Percentiles rank a stretch among this genome's conserved stretches.
phyloP scores from a whole-genome alignment of 2,113 vertebrate species.

The Abramis brama region DNA sequence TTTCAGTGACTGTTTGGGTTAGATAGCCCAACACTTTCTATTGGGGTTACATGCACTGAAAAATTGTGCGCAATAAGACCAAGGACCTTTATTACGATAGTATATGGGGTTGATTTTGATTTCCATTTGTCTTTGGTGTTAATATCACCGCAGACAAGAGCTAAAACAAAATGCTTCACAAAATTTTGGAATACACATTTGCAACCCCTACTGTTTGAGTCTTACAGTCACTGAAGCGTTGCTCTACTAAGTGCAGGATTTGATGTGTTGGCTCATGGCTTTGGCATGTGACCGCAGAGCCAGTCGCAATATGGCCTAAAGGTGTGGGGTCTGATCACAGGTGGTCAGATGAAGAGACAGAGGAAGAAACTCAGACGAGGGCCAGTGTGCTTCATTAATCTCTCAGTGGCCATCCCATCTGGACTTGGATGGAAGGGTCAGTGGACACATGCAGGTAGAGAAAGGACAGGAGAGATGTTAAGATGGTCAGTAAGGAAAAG shows the following conservation, averaged over 20 bases:
- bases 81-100: not conserved
- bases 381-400: slow-evolving; percentile 56
- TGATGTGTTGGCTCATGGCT: not conserved
- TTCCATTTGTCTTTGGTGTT: not conserved
- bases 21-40: not conserved
- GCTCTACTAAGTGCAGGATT: not conserved
- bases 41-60: not conserved
- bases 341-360: slow-evolving; percentile 25
- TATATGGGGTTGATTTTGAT: not conserved
- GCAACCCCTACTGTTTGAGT: not conserved
- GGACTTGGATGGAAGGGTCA: slow-evolving; percentile 44
- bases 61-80: not conserved
- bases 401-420: slow-evolving; percentile 54
- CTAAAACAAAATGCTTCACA: not conserved
- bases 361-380: slow-evolving; percentile 48
- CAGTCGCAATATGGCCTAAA: slow-evolving; percentile 26
- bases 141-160: not conserved
- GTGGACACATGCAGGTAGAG: slow-evolving; percentile 29
- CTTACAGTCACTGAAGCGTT: not conserved
- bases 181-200: not conserved
- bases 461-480: slow-evolving; percentile 7
- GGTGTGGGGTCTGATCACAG: slow-evolving; percentile 16
- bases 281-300: slow-evolving; percentile 15
- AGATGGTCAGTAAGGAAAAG: slow-evolving; percentile 26
- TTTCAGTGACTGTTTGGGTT: not conserved